These are phyloP conservation scores for Indicator maculatus DNA, from an alignment of 2,113 vertebrate genomes.

Conservation along the genomic window DNA sequence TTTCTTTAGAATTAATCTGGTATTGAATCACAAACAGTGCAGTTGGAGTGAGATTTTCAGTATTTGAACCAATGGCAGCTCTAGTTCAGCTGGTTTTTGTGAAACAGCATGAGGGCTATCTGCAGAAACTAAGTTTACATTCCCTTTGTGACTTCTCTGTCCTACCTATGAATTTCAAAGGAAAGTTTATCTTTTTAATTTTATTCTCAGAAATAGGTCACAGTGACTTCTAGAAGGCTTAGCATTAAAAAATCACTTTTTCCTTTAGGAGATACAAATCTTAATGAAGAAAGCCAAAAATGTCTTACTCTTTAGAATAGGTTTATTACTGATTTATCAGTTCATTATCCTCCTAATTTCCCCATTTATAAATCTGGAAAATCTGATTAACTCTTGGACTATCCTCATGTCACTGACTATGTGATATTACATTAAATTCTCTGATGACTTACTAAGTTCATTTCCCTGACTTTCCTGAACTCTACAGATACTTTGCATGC, in stretches of 20 bases:
- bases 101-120: neutral
- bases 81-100: neutral
- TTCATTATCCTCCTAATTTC: constrained; percentile 79
- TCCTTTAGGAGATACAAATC: constrained; percentile 74
- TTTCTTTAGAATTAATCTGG: neutral
- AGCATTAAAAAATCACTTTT: constrained; percentile 69
- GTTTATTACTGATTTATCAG: constrained; percentile 80
- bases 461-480: constrained; percentile 43
- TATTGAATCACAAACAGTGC: neutral
- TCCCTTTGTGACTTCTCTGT: constrained; percentile 30
- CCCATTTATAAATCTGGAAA: constrained; percentile 74
- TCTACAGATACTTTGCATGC: neutral
- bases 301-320: constrained; percentile 71
- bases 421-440: constrained; percentile 65
- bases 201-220: constrained; percentile 62
- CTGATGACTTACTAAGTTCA: constrained; percentile 48
- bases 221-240: constrained; percentile 54
- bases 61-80: neutral
- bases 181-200: constrained; percentile 63
- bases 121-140: constrained; percentile 33
- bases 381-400: constrained; percentile 75
- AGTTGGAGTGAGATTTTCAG: neutral
- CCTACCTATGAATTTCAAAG: constrained; percentile 40
- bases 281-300: constrained; percentile 78
- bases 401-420: constrained; percentile 68